phyloP scores from a whole-genome alignment of 2,888 invertebrate species.

The Hirtodrosophila duncani region DNA sequence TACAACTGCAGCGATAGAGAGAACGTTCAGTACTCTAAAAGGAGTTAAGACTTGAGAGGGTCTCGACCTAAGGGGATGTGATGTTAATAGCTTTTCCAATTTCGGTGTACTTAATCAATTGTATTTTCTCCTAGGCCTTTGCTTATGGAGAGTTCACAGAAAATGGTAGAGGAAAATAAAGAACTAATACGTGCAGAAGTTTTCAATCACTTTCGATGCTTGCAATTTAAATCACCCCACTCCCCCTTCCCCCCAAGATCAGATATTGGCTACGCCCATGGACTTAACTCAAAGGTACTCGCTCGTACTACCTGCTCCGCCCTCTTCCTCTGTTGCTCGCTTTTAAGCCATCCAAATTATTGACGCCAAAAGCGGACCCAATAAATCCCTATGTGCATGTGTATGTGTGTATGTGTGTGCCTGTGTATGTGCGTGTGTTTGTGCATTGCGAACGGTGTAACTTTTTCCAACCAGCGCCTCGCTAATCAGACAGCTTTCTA shows the following conservation, averaged over 20 bases:
- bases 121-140: too few species aligned
- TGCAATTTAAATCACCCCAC: slow-evolving; percentile 12
- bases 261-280: slow-evolving; percentile 20
- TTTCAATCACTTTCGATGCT: too few species aligned
- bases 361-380: slow-evolving; percentile 62
- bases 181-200: too few species aligned
- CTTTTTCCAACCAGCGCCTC: slow-evolving; percentile 56
- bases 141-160: too few species aligned
- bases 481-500: slow-evolving; percentile 71
- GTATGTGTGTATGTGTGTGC: slow-evolving; percentile 17
- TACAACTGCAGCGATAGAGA: too few species aligned
- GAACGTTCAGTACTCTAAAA: too few species aligned
- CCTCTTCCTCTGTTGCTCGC: not conserved
- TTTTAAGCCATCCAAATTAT: slow-evolving; percentile 61
- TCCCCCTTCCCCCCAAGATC: not conserved
- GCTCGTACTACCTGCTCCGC: not conserved
- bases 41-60: too few species aligned
- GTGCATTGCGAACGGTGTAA: too few species aligned
- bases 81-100: too few species aligned
- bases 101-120: too few species aligned
- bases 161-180: too few species aligned
- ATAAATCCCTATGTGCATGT: slow-evolving; percentile 48
- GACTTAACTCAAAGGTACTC: slow-evolving; percentile 7
- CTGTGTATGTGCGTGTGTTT: slow-evolving; percentile 28
- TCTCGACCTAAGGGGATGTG: too few species aligned